phyloP scores from a whole-genome alignment of 2,888 invertebrate species.

The Cotesia congregata region DNA sequence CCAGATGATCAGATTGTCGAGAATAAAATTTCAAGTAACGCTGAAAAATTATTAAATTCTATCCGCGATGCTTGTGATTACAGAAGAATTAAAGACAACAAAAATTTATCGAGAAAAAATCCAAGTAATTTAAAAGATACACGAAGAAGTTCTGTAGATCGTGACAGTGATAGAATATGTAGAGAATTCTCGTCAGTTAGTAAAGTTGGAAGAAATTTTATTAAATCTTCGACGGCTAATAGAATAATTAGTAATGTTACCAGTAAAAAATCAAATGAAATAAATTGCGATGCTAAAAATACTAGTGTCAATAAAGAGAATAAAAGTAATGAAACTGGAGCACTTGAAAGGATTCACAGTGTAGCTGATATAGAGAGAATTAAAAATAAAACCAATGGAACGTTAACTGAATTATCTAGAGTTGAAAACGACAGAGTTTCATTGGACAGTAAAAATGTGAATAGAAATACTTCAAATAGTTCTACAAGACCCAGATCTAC shows the following conservation, averaged over 20 bases:
- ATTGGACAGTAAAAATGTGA: slow-evolving; percentile 44
- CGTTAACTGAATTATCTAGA: slow-evolving; percentile 24
- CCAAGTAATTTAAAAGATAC: slow-evolving; percentile 54
- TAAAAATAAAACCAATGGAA: slow-evolving; percentile 34
- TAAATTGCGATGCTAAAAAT: slow-evolving; percentile 48
- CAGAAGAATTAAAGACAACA: slow-evolving; percentile 66
- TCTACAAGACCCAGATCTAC: slow-evolving; percentile 39
- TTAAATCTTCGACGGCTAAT: slow-evolving; percentile 53
- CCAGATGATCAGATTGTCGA: slow-evolving; percentile 68
- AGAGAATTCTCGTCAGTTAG: slow-evolving; percentile 55
- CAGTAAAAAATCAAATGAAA: slow-evolving; percentile 49
- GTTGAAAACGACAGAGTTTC: slow-evolving; percentile 37
- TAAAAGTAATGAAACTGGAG: slow-evolving; percentile 32
- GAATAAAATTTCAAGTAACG: slow-evolving; percentile 60
- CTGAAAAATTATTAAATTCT: slow-evolving; percentile 49
- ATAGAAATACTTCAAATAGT: slow-evolving; percentile 43
- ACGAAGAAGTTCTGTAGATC: slow-evolving; percentile 51
- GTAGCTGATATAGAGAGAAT: slow-evolving; percentile 26
- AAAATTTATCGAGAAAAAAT: slow-evolving; percentile 56
- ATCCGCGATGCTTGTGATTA: slow-evolving; percentile 61
- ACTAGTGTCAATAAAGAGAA: slow-evolving; percentile 51
- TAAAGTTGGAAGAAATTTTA: slow-evolving; percentile 54
- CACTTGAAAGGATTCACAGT: slow-evolving; percentile 14
- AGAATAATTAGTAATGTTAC: slow-evolving; percentile 46
- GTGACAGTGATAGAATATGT: slow-evolving; percentile 48